phyloP scores from a whole-genome alignment of 2,888 invertebrate genomes.

The Tortrix viridana region DNA sequence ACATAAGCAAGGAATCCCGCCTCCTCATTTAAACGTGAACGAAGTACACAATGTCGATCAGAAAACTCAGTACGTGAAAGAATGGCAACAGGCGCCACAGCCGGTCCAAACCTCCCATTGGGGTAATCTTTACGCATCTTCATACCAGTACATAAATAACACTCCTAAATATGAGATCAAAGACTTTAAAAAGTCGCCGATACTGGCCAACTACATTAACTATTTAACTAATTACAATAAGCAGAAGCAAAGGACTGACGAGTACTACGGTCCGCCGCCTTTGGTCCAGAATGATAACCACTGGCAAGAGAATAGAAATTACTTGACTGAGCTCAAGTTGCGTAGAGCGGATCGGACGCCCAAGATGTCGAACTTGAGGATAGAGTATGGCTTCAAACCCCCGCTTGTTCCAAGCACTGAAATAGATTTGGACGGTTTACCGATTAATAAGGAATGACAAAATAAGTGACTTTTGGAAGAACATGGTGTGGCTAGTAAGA shows the following conservation, averaged over 20 bases:
- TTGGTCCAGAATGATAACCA: constrained; percentile 56
- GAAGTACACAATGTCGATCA: constrained; percentile 31
- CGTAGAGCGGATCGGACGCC: constrained; percentile 84
- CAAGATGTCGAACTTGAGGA: constrained; percentile 79
- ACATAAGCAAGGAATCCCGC: constrained; percentile 41
- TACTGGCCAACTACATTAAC: constrained; percentile 51
- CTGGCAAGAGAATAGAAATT: constrained; percentile 54
- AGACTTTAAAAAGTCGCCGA: constrained; percentile 45
- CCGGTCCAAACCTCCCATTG: constrained; percentile 58
- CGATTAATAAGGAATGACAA: constrained; percentile 70
- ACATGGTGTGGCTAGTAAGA: too few relatives aligned
- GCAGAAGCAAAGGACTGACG: constrained; percentile 47
- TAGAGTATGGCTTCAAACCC: constrained; percentile 93
- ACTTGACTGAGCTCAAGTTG: constrained; percentile 75
- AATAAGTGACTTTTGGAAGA: too few relatives aligned
- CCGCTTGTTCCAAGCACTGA: constrained; percentile 92
- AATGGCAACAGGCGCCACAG: constrained; percentile 40
- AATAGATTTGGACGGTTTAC: constrained; percentile 89
- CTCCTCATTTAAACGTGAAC: constrained; percentile 34
- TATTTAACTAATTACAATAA: constrained; percentile 47
- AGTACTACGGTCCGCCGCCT: constrained; percentile 83
- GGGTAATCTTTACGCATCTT: constrained; percentile 72
- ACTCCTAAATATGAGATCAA: constrained; percentile 46
- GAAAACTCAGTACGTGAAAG: constrained; percentile 43
- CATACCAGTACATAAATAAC: constrained; percentile 66